phyloP scores from a whole-genome alignment of 1,140 invertebrate species.

The Listronotus bonariensis region DNA sequence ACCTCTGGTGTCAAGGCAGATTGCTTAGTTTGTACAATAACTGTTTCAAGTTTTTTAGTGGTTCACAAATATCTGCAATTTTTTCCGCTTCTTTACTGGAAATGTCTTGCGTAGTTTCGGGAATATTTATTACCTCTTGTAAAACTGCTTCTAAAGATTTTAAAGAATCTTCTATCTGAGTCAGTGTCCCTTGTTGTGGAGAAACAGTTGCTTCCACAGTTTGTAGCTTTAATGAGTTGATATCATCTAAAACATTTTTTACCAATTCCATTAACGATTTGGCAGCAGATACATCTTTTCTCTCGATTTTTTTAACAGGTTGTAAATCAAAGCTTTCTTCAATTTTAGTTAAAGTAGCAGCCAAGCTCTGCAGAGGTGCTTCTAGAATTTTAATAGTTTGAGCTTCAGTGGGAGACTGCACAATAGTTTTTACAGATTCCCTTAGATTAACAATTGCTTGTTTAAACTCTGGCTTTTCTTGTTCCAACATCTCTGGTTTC shows the following conservation, averaged over 20 bases:
- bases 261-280: neutral
- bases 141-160: neutral
- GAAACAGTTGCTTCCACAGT: neutral
- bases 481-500: constrained; percentile 29
- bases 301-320: neutral
- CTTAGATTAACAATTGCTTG: constrained; percentile 18
- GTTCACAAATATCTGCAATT: neutral
- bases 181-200: neutral
- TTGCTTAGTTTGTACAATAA: neutral
- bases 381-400: constrained; percentile 18
- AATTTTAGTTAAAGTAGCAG: neutral
- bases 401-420: neutral
- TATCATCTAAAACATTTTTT: neutral
- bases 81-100: too few species aligned
- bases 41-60: neutral
- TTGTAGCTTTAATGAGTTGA: neutral
- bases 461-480: constrained; percentile 19
- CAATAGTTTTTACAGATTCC: constrained; percentile 13
- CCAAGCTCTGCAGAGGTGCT: constrained; percentile 9
- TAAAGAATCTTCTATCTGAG: constrained; percentile 15
- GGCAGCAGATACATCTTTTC: neutral
- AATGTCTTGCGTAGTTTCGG: neutral
- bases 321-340: neutral
- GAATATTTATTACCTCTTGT: neutral
- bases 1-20: neutral